Base-by-base conservation (phyloP, 92 coral and sea anemone genomes). In the Desmophyllum pertusum region DNA sequence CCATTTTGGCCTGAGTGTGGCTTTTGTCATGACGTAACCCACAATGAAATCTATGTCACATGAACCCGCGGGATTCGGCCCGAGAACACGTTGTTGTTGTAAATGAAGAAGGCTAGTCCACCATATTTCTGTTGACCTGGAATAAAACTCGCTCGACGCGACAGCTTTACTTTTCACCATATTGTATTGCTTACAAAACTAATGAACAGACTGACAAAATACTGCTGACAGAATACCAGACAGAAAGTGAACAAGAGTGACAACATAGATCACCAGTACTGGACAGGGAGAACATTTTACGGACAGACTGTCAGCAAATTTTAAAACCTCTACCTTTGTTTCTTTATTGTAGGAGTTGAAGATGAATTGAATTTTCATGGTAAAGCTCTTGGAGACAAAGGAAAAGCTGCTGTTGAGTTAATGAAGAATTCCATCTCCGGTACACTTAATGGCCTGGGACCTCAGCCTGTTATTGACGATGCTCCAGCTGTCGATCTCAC, bases 331-430 rank as follows among this genome's bases (percentile, higher is more conserved):
- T 30, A 35, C 3, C 27, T 70, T 30, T 18, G 21, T 83, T 0
- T 65, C 0, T 31, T 31, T 51, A 6, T 40, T 25, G 15, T 40
- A 96, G 99, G 96, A 59, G 88, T 96, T 83, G 99, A 94, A 81
- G 97, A 96, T 75, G 27, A 87, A 36, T 95, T 92, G 75, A 91
- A 91, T 78, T 96, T 79, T 78, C 99, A 96, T 89, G 99, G 99
- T 27, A 96, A 96, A 73, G 89, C 92, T 53, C 85, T 94, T 41
- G 95, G 95, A 0, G 95, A 92, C 53, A 93, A 88, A 75, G 95
- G 91, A 8, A 80, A 39, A 33, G 89, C 63, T 36, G 90, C 93
- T 36, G 73, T 94, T 4, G 91, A 91, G n/a, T 61, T 45, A 17
- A 82, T 96, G 10, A 81, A 92, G 62, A 30, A 83, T 2, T 88